These are phyloP conservation scores for Aphaenogaster rudis DNA, from an alignment of 1,140 invertebrate species.

Conservation along the genomic window DNA sequence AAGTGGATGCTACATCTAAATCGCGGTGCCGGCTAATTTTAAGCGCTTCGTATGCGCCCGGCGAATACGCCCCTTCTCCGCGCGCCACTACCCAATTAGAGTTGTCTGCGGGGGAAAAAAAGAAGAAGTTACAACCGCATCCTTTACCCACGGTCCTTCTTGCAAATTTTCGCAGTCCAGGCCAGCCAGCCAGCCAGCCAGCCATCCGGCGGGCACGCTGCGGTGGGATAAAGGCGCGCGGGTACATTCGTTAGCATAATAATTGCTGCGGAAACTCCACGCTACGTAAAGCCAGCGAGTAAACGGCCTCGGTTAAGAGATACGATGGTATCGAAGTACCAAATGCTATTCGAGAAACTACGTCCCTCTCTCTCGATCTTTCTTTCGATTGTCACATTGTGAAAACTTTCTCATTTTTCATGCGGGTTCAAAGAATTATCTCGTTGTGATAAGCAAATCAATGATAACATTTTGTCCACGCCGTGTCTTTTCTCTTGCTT, in stretches of 20 bases:
- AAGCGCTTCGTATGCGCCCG: slow-evolving; percentile 60
- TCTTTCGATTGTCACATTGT: neutral
- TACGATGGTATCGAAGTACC: slow-evolving; percentile 40
- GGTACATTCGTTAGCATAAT: slow-evolving; percentile 59
- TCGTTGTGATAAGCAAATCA: neutral
- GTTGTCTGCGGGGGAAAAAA: slow-evolving; percentile 50
- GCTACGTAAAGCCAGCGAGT: slow-evolving; percentile 54
- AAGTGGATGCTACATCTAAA: slow-evolving; percentile 57
- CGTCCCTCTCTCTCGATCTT: neutral
- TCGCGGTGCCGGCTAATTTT: slow-evolving; percentile 62
- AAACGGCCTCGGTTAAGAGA: slow-evolving; percentile 58
- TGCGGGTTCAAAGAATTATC: neutral
- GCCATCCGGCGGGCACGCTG: slow-evolving; percentile 45
- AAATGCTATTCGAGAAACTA: slow-evolving; percentile 55
- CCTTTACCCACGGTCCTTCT: slow-evolving; percentile 46
- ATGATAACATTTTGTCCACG: neutral
- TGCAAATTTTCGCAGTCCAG: slow-evolving; percentile 68
- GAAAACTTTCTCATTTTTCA: neutral
- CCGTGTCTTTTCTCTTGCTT: neutral
- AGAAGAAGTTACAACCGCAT: slow-evolving; percentile 50
- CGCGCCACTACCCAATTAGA: slow-evolving; percentile 68
- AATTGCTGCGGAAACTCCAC: slow-evolving; percentile 60
- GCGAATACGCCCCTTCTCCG: slow-evolving; percentile 27
- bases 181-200: slow-evolving; percentile 44
- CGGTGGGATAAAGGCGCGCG: slow-evolving; percentile 53